Evolutionary conservation across 2,888 invertebrate genomes (phyloP).

Genomic region (Yponomeuta cagnagella): DNA sequence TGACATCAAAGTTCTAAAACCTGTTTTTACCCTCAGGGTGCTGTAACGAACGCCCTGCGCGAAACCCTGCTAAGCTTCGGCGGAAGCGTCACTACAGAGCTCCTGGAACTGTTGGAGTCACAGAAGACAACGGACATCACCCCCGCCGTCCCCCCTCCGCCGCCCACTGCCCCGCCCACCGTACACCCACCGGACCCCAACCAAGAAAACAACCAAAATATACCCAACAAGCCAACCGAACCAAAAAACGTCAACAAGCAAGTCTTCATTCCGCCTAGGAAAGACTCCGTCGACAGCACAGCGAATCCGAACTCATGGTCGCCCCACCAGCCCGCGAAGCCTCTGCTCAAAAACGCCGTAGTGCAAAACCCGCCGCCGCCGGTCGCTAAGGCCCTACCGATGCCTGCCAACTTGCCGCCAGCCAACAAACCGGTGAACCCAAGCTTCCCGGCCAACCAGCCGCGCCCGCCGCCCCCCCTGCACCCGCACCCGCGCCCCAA

Average conservation of each 20-base stretch:
- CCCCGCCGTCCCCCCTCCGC: constrained; percentile 18
- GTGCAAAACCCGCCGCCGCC: constrained; percentile 21
- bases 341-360: constrained; percentile 24
- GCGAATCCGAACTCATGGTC: constrained; percentile 11
- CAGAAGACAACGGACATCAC: constrained; percentile 26
- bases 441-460: constrained; percentile 18
- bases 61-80: constrained; percentile 68
- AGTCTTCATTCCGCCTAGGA: constrained; percentile 23
- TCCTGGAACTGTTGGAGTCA: constrained; percentile 45
- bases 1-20: not conserved
- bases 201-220: constrained; percentile 45
- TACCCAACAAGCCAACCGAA: constrained; percentile 35
- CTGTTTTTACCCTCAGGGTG: constrained; percentile 40
- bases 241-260: constrained; percentile 35
- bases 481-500: constrained; percentile 33
- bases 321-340: constrained; percentile 19
- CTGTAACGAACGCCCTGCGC: constrained; percentile 63
- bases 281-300: constrained; percentile 27
- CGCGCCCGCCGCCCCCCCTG: constrained; percentile 22
- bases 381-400: constrained; percentile 29
- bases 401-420: constrained; percentile 31
- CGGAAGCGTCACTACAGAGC: constrained; percentile 50
- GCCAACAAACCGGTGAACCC: constrained; percentile 29
- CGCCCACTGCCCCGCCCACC: constrained; percentile 14
- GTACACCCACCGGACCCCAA: constrained; percentile 20